Percentiles rank a stretch among this genome's conserved stretches.
Evolutionary conservation across 2,797 vertebrate genomes (phyloP).

Genomic region (Lophotriccus pileatus): DNA sequence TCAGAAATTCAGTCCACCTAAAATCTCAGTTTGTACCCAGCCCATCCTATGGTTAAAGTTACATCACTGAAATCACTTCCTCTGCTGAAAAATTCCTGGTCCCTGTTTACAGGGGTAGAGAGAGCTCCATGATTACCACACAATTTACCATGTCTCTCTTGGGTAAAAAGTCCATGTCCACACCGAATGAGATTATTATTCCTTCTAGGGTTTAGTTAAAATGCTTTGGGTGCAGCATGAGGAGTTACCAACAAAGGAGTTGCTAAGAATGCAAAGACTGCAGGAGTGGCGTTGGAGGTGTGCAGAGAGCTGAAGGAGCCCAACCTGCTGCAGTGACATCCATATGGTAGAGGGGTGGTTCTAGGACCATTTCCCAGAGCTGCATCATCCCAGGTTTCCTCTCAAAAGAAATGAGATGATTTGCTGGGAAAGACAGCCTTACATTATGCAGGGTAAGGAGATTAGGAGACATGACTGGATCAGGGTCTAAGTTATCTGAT

Average conservation of each 20-base stretch:
- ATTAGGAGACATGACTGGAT: neutral
- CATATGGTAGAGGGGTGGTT: neutral
- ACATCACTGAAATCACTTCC: neutral
- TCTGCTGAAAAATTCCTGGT: neutral
- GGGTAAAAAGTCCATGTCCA: neutral
- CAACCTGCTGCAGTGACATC: neutral
- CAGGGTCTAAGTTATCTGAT: neutral
- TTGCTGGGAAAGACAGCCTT: neutral
- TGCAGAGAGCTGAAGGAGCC: neutral
- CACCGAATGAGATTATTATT: neutral
- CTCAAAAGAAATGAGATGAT: neutral
- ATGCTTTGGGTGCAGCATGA: neutral
- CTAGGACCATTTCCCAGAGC: neutral
- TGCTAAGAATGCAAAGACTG: neutral
- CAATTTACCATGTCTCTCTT: accelerated
- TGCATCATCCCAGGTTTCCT: neutral
- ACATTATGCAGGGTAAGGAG: neutral
- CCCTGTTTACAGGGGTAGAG: neutral
- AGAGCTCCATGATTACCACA: neutral
- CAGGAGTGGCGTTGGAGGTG: neutral
- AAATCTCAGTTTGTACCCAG: neutral
- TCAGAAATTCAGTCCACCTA: neutral
- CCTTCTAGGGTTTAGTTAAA: neutral
- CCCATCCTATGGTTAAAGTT: neutral
- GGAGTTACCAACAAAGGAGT: neutral